Evolutionary conservation across 2,113 vertebrate genomes (phyloP), one percentile per base, ranked within the genome.

Genomic region (Xiphias gladius): DNA sequence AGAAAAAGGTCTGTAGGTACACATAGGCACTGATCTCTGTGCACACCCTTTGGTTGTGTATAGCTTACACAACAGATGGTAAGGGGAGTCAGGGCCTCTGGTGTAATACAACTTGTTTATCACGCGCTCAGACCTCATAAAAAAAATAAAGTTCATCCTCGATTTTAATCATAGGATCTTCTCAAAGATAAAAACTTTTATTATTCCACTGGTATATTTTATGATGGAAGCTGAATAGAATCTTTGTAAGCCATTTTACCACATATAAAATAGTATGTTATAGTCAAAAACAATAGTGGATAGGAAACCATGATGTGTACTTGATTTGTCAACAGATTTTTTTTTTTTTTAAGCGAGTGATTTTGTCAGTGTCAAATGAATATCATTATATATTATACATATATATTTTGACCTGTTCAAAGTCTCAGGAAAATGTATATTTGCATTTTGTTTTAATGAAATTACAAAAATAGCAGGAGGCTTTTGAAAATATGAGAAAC

Each of bases 51-150:
- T 43, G 26, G 37, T 68, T 65, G 24, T 4, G 48, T 70, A 13
- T 6, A 4, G 39, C 68, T 80, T 71, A 76, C 43, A 62, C 57
- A 89, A 66, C 78, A 79, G 68, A 80, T 71, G 75, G 54, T 54
- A 1, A 7, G 14, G 26, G 52, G 20, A 82, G 66, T 68, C 57
- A 57, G 4, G 17, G 62, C 50, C 72, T 70, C 68, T 46, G 37
- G 80, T 64, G 67, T 77, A 71, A 75, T 70, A 19, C 17, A 70
- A 73, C 62, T 70, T 43, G 30, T 64, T 80, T 22, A 82, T 88
- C 73, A 84, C n/a, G 4, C 16, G 28, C 69, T 46, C 86, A 78
- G 30, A 14, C 26, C 62, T 46, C 22, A 58, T 73, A 71, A 59
- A 70, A 75, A 19, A 78, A 54, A 65, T 65, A 65, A 50, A 7